Conservation (phyloP, 2,113 vertebrate species). For the Ochotona princeps region DNA sequence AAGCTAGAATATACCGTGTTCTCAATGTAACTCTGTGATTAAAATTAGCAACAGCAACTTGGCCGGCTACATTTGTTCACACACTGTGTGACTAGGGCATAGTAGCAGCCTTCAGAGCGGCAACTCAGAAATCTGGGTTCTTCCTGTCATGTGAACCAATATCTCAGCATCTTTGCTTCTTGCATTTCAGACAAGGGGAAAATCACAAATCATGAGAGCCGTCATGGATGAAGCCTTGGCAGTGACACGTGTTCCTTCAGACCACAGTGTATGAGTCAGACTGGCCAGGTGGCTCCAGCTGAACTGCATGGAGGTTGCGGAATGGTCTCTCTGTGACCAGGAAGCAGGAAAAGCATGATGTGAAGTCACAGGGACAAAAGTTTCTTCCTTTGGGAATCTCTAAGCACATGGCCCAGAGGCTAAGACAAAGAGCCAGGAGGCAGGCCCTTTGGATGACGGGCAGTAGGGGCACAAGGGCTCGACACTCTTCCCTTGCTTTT, state of each 20-base stretch:
- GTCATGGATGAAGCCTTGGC: not conserved
- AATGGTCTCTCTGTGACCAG: not conserved
- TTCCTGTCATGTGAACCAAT: not conserved
- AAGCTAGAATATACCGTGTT: not conserved
- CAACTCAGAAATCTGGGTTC: not conserved
- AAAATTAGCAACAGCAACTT: not conserved
- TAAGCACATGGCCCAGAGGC: too few relatives aligned
- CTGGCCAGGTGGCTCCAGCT: not conserved
- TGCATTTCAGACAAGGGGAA: not conserved
- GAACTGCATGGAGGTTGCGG: not conserved
- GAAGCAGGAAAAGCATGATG: not conserved
- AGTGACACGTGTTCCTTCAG: not conserved
- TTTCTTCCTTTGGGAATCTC: too few relatives aligned
- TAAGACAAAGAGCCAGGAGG: too few relatives aligned
- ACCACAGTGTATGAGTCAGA: not conserved
- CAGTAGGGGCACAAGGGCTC: too few relatives aligned
- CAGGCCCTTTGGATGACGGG: too few relatives aligned
- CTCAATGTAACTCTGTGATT: not conserved
- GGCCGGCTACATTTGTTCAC: not conserved
- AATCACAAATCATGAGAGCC: slow-evolving; percentile 9
- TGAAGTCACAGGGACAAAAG: too few relatives aligned
- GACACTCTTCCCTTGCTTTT: too few relatives aligned
- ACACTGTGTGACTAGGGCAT: not conserved
- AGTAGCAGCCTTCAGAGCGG: not conserved
- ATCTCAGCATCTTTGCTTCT: slow-evolving; percentile 35